phyloP scores from a whole-genome alignment of 2,797 vertebrate species.

The Pipistrellus pygmaeus region DNA sequence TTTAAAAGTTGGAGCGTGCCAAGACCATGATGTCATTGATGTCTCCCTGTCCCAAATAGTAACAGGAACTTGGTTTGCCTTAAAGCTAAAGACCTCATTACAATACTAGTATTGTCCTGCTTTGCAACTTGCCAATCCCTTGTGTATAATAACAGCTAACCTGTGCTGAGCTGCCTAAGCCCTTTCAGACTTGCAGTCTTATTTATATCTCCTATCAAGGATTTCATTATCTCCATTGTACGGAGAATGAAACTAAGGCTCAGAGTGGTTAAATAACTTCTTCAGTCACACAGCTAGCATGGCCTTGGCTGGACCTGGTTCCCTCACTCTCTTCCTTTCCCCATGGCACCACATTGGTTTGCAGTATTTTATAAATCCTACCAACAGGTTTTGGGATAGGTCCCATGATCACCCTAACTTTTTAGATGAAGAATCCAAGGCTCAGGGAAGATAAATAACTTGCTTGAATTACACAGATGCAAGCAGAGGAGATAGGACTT shows the following conservation, averaged over 20 bases:
- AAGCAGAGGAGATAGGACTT: not conserved
- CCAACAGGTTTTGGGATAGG: not conserved
- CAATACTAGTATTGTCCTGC: not conserved
- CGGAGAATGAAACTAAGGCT: not conserved
- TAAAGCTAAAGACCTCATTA: not conserved
- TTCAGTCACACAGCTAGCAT: not conserved
- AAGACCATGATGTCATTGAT: conserved; percentile 54
- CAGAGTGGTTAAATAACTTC: not conserved
- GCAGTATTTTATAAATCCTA: not conserved
- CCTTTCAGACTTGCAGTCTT: not conserved
- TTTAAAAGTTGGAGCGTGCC: conserved; percentile 11
- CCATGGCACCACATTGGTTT: too few relatives aligned
- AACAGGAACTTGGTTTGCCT: conserved; percentile 54
- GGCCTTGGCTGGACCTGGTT: not conserved
- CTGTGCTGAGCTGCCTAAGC: not conserved
- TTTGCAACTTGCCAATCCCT: not conserved
- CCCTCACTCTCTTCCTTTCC: not conserved
- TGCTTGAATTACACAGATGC: not conserved
- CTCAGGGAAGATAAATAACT: not conserved
- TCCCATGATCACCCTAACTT: not conserved
- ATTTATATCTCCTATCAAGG: not conserved
- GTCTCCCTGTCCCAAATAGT: conserved; percentile 35
- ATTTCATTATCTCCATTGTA: not conserved
- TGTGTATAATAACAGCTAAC: not conserved
- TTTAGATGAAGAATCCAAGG: conserved; percentile 25